Evolutionary conservation across 2,113 vertebrate species (phyloP), one percentile per base, ranked within the genome.

Genomic region (Chaenocephalus aceratus): DNA sequence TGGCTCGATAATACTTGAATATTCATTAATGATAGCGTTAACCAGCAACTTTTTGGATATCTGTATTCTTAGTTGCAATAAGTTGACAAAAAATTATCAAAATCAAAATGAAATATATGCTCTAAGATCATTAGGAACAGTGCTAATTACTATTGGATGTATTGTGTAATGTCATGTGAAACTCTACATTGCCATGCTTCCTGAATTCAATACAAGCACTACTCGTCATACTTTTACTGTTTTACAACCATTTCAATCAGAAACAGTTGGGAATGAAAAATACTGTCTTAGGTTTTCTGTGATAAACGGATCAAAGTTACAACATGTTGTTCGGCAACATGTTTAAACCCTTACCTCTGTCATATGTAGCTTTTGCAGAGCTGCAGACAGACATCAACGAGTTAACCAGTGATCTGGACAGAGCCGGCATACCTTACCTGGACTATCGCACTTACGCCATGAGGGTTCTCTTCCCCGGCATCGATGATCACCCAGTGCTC

Each of bases 331-430:
- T 23, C 51, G 12, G 1, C 45, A 74, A 72, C 57, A 79, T 74
- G 57, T 71, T 54, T 49, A 66, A 77, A 7, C 3, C 5, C 3
- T 44, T 0, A 30, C 16, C n/a, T 69, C 15, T 71, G 6, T 67
- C 26, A 4, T 57, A 0, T 57, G 26, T 58, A 99, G 98, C 98
- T 8, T 99, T 99, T 88, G 98, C 98, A 8, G 98, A 99, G 89
- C 95, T 99, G 62, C 98, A 99, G 93, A 99, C 98, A 0, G 98
- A 99, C 90, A 99, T 99, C 93, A 99, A 99, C 2, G 98, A 99
- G 90, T 81, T 99, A 83, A 99, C 98, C 84, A 99, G 98, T 0
- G 98, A 99, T 88, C 94, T 99, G 88, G 98, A 99, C 92, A 94
- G 98, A 71, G 96, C 97, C 0, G 98, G 98, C 21, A 99, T 99